These are phyloP conservation scores for Leucoraja erinaceus DNA, from an alignment of 2,113 vertebrate species.

Conservation along the genomic window DNA sequence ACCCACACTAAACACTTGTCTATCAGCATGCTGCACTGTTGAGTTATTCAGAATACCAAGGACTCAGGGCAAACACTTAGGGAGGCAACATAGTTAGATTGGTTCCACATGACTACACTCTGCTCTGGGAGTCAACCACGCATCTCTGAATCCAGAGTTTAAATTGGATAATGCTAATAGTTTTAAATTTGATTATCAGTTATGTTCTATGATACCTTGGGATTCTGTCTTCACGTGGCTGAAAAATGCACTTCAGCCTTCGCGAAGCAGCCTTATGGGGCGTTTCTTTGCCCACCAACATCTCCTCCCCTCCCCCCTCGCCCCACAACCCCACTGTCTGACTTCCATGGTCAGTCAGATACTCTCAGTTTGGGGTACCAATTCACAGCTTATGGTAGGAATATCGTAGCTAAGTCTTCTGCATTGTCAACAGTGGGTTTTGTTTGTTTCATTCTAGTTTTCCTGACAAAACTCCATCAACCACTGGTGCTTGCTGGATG, in stretches of 20 bases:
- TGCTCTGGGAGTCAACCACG: conserved; percentile 44
- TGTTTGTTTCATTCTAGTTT: background rate
- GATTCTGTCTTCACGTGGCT: background rate
- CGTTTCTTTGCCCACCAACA: no score
- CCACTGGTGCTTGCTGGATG: background rate
- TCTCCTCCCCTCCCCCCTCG: no score
- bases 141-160: background rate
- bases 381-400: background rate
- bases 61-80: conserved; percentile 40
- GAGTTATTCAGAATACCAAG: conserved; percentile 43
- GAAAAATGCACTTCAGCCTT: background rate
- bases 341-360: background rate
- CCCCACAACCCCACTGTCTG: no score
- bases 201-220: background rate
- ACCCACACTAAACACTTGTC: conserved; percentile 45
- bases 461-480: background rate
- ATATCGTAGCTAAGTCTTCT: background rate
- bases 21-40: conserved; percentile 44
- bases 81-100: conserved; percentile 43
- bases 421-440: background rate
- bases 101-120: conserved; percentile 45
- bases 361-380: background rate
- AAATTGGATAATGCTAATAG: conserved; percentile 28
- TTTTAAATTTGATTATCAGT: conserved; percentile 18
- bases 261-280: background rate